Conservation (phyloP, 2,113 vertebrate genomes). For the Opisthocomus hoazin region DNA sequence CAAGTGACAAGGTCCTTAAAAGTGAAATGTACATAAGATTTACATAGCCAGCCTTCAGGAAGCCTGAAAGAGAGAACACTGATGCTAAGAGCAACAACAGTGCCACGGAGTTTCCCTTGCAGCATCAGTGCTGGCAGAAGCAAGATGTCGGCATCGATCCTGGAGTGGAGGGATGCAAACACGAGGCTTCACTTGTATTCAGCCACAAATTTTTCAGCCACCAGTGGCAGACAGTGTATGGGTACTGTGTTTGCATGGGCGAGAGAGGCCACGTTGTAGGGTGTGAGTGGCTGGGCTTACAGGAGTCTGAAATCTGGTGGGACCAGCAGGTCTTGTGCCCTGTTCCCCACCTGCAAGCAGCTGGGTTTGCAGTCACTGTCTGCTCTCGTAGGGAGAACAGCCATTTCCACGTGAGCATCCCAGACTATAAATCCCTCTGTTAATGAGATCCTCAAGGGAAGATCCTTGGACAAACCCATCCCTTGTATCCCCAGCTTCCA, state of each 20-base stretch:
- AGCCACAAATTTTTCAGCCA: background rate
- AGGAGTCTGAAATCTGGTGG: background rate
- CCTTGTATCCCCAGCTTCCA: background rate
- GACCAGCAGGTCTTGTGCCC: background rate
- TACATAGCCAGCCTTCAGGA: background rate
- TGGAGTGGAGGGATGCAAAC: background rate
- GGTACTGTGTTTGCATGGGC: background rate
- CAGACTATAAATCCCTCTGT: background rate
- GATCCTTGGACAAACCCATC: background rate
- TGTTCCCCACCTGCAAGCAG: background rate
- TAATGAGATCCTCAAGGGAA: background rate
- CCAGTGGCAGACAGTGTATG: background rate
- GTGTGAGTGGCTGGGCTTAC: background rate
- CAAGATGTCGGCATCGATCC: background rate
- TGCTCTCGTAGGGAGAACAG: background rate
- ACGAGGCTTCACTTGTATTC: background rate
- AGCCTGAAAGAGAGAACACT: background rate
- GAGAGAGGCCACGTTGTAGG: background rate
- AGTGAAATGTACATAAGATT: accelerated
- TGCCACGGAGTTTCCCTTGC: background rate
- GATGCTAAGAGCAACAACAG: background rate
- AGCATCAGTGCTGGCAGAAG: background rate
- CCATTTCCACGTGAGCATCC: background rate
- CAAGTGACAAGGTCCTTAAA: background rate
- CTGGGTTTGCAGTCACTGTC: background rate